These are phyloP conservation scores for Typhlichthys eigenmanni DNA, from an alignment of 2,797 vertebrate species.

Conservation along the genomic window DNA sequence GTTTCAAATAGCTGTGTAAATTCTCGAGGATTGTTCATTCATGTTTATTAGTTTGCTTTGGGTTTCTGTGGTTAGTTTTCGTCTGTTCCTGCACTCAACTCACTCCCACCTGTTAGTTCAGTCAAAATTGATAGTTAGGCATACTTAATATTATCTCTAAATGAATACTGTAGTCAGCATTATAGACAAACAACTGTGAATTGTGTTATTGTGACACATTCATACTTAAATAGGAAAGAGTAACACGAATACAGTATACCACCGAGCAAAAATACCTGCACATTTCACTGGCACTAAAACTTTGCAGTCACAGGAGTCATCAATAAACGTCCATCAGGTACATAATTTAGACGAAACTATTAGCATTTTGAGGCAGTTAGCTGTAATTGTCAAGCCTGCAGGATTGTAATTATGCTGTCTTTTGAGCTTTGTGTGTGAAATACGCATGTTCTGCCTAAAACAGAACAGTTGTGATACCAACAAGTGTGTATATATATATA, in stretches of 20 bases:
- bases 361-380: constrained; percentile 45
- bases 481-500: neutral
- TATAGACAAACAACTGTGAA: too few species aligned
- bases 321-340: constrained; percentile 18
- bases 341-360: constrained; percentile 51
- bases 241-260: too few species aligned
- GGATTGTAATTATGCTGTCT: constrained; percentile 49
- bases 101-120: neutral
- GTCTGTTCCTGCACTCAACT: too few species aligned
- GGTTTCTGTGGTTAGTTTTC: neutral
- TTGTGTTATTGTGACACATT: too few species aligned
- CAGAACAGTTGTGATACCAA: too few species aligned
- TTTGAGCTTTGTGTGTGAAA: neutral
- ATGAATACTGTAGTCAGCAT: too few species aligned
- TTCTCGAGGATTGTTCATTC: too few species aligned
- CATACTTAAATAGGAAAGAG: too few species aligned
- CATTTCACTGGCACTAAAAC: constrained; percentile 8
- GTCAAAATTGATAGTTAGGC: too few species aligned
- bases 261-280: constrained; percentile 14
- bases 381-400: constrained; percentile 27
- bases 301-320: constrained; percentile 25
- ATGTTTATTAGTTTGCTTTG: neutral
- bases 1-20: too few species aligned
- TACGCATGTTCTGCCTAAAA: too few species aligned
- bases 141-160: too few species aligned